A percentile compares a stretch with the other conserved stretches of the same genome.
Conservation (phyloP, 2,797 vertebrate species). For the Passerculus sandwichensis region DNA sequence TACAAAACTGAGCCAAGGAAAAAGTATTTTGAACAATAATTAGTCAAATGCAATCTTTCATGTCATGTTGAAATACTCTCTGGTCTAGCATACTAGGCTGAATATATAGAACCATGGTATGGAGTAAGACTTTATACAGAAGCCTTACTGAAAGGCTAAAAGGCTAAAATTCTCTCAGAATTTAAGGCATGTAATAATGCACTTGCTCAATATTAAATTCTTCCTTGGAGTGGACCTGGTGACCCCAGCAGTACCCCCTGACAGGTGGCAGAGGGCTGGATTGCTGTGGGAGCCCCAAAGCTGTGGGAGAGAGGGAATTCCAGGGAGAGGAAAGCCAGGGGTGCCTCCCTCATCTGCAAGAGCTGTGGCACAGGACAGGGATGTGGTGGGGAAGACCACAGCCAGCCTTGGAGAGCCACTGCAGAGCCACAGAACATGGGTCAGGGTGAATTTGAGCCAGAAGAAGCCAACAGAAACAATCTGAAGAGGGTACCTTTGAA, state of each 20-base stretch:
- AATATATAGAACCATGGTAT: not conserved
- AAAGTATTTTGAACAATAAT: not conserved
- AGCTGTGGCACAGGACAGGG: not conserved
- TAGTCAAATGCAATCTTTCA: not conserved
- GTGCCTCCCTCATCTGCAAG: not conserved
- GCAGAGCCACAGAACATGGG: not conserved
- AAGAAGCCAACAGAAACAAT: not conserved
- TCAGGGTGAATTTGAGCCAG: not conserved
- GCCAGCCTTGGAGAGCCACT: not conserved
- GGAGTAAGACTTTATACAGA: not conserved
- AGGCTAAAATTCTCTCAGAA: not conserved
- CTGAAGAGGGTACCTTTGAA: not conserved
- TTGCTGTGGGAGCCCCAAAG: not conserved
- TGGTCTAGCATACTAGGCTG: not conserved
- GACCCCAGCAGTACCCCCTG: not conserved
- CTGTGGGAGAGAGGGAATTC: not conserved
- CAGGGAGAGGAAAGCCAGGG: not conserved
- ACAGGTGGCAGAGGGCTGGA: not conserved
- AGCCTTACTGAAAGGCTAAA: not conserved
- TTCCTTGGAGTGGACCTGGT: not conserved
- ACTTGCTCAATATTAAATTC: not conserved
- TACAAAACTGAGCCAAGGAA: not conserved
- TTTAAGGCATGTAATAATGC: not conserved
- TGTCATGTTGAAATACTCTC: not conserved
- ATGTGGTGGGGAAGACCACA: accelerated